Base-by-base conservation (phyloP, 1,140 invertebrate genomes). In the Hydropsyche tenuis region DNA sequence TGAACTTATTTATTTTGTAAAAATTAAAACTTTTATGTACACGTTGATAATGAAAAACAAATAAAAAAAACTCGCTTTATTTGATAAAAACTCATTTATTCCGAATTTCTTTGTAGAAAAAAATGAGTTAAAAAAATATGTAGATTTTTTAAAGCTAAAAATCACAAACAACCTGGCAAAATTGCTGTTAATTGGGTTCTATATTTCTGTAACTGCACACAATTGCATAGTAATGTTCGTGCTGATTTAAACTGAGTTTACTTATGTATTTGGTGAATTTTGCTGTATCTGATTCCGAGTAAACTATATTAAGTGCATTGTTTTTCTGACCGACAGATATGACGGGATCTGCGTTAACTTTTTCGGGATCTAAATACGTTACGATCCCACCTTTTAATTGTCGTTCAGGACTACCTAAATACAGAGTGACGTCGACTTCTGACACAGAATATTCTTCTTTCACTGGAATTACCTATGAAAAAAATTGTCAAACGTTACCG, bases 291-390 rank as follows among this genome's bases (percentile, higher is more conserved):
- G 82, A 78, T 75, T 86, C 86, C 73, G 88, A 89, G 80, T 90
- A 92, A 23, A 92, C 88, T n/a, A 92, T 83, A 79, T 86, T 89
- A 6, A 92, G 81, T 65, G 87, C 85, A 83, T 92, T 92, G 80
- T 89, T 85, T 42, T 84, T 81, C 1, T 87, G 84, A 75, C 82
- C 86, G 74, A 89, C 81, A 1, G 86, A 87, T 16, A 90, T 83
- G 6, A 86, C 78, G 16, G 85, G 79, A 3, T 74, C 76, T 1
- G 62, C 56, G 60, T 76, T 81, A 46, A 56, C 75, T 16, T 79
- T 78, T 81, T 88, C 81, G 16, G 84, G 83, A 18, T 82, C 80
- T 46, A 89, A 80, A 81, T 86, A 89, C 25, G 85, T 82, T n/a
- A 86, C 86, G 62, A 81, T 76, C 2, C 86, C 87, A 69, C 87